phyloP scores from a whole-genome alignment of 2,888 invertebrate species.

The Ptilodon capucinus region DNA sequence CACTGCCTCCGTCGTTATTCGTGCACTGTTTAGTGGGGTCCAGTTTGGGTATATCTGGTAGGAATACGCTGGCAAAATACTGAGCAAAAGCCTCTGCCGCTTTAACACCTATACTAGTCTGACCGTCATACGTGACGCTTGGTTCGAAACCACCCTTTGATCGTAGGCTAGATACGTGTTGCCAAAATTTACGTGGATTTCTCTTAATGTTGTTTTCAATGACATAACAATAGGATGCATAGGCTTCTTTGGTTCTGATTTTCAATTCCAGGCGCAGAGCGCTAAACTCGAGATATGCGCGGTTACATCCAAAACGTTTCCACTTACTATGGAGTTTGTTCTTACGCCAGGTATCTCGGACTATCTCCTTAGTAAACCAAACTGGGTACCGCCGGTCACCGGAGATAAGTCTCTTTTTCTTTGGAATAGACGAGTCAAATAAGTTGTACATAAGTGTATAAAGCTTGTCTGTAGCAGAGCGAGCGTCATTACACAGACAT shows the following conservation, averaged over 20 bases:
- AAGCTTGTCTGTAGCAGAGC: background rate
- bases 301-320: background rate
- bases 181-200: background rate
- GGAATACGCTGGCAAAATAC: constrained; percentile 4
- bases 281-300: background rate
- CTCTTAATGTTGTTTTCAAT: background rate
- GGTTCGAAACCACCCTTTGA: background rate
- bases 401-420: background rate
- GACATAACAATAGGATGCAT: background rate
- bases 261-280: background rate
- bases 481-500: too few relatives aligned
- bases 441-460: background rate
- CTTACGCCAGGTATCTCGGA: background rate
- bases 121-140: background rate
- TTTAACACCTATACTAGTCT: background rate
- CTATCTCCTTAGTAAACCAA: background rate
- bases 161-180: background rate
- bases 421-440: background rate
- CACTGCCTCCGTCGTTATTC: too few relatives aligned
- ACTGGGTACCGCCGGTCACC: background rate
- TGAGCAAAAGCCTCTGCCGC: constrained; percentile 3
- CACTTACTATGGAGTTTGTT: background rate
- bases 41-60: background rate
- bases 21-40: too few relatives aligned
- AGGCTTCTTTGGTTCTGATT: background rate